Evolutionary conservation across 2,113 vertebrate genomes (phyloP).

Genomic region (Gracilinanus agilis): DNA sequence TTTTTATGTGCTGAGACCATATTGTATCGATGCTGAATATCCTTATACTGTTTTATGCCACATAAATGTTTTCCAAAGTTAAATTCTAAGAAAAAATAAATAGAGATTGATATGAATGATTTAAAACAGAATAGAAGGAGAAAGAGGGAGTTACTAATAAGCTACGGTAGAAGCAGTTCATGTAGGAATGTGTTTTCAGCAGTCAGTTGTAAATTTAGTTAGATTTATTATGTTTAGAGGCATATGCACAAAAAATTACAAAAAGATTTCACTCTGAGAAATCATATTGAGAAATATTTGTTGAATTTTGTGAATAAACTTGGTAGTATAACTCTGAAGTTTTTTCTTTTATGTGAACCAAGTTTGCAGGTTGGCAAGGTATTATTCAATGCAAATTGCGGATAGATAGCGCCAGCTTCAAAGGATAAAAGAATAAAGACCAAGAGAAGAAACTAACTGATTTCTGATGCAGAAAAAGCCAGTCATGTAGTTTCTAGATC

Average conservation of each 20-base stretch:
- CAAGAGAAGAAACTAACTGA: not conserved
- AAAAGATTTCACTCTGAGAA: not conserved
- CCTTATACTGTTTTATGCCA: slow-evolving; percentile 57
- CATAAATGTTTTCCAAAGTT: slow-evolving; percentile 49
- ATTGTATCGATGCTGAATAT: slow-evolving; percentile 51
- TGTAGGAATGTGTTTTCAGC: not conserved
- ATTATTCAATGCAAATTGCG: not conserved
- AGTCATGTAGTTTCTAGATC: not conserved
- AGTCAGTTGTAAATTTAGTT: not conserved
- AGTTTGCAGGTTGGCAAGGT: not conserved
- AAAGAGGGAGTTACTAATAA: not conserved
- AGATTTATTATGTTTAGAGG: not conserved
- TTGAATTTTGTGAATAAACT: not conserved
- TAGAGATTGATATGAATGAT: not conserved
- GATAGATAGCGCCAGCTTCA: not conserved
- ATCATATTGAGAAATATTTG: not conserved
- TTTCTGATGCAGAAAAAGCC: not conserved
- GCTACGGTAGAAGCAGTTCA: not conserved
- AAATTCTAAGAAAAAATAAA: not conserved
- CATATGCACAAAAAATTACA: not conserved
- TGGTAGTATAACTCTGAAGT: not conserved
- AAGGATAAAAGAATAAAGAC: slow-evolving; percentile 2
- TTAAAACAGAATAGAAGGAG: not conserved
- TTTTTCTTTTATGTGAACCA: slow-evolving; percentile 26
- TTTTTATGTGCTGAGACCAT: not conserved